Evolutionary conservation across 2,797 vertebrate species (phyloP).

Genomic region (Podarcis siculus): DNA sequence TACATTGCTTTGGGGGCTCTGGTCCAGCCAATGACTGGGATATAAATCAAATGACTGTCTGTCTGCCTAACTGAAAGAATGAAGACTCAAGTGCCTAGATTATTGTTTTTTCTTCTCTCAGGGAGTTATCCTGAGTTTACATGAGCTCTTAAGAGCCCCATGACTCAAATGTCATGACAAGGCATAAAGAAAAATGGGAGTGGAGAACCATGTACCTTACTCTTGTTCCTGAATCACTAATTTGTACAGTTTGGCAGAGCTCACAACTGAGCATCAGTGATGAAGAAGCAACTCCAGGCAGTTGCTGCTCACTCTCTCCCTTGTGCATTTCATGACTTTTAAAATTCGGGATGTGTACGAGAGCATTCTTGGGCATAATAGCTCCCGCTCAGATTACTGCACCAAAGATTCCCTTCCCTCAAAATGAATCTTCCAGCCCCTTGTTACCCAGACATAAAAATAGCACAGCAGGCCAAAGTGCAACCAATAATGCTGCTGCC

Average conservation of each 20-base stretch:
- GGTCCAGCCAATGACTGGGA: not conserved
- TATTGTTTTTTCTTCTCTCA: not conserved
- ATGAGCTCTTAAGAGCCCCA: not conserved
- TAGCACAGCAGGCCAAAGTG: not conserved
- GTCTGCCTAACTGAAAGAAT: too few relatives aligned
- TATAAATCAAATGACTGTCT: not conserved
- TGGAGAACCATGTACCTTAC: not conserved
- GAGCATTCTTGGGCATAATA: slow-evolving; percentile 14
- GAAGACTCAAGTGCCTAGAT: not conserved
- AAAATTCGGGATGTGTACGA: slow-evolving; percentile 34
- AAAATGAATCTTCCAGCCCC: slow-evolving; percentile 14
- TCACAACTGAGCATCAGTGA: not conserved
- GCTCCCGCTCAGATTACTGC: slow-evolving; percentile 20
- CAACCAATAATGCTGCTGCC: not conserved
- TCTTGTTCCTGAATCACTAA: not conserved
- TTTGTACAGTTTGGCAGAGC: not conserved
- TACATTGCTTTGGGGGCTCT: not conserved
- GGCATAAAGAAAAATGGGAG: not conserved
- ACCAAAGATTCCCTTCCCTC: slow-evolving; percentile 18
- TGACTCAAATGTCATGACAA: not conserved
- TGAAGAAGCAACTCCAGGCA: not conserved
- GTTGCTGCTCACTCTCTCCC: not conserved
- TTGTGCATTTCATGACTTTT: slow-evolving; percentile 28
- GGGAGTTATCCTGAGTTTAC: not conserved
- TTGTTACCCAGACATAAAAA: slow-evolving; percentile 34